These are phyloP conservation scores for Syrista parreyssii DNA, from an alignment of 2,888 invertebrate genomes.

Conservation along the genomic window DNA sequence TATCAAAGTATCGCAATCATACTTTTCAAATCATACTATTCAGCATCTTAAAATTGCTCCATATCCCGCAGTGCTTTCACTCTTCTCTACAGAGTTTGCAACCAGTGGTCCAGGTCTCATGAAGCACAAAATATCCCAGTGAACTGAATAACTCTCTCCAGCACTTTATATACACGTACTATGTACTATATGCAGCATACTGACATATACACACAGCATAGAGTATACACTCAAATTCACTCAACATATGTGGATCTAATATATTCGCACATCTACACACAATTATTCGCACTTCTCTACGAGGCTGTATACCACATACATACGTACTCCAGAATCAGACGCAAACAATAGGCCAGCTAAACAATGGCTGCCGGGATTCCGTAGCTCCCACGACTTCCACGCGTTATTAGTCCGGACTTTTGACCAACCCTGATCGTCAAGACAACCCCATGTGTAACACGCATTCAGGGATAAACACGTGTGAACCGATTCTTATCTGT, in stretches of 20 bases:
- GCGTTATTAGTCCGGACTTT: conserved; percentile 41
- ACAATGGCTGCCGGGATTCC: conserved; percentile 21
- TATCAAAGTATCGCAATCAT: too few relatives aligned
- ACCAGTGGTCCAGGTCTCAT: neutral
- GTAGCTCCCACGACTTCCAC: conserved; percentile 42
- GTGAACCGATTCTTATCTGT: neutral
- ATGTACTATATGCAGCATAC: conserved; percentile 32
- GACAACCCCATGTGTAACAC: neutral
- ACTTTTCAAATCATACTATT: neutral
- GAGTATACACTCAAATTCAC: conserved; percentile 1
- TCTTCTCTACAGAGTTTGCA: neutral
- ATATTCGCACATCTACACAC: neutral
- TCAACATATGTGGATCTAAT: neutral
- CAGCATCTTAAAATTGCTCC: neutral
- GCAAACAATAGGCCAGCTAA: conserved; percentile 25
- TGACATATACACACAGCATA: conserved; percentile 5
- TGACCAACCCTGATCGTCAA: conserved; percentile 23
- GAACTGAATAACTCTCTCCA: conserved; percentile 11
- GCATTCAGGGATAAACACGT: neutral
- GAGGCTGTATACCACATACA: conserved; percentile 5
- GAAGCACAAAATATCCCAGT: conserved; percentile 27
- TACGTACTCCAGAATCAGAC: conserved; percentile 6
- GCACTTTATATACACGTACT: conserved; percentile 15
- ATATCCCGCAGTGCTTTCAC: neutral
- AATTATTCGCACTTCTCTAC: neutral